These are phyloP conservation scores for Octodon degus DNA, from an alignment of 2,113 vertebrate genomes.

Conservation along the genomic window DNA sequence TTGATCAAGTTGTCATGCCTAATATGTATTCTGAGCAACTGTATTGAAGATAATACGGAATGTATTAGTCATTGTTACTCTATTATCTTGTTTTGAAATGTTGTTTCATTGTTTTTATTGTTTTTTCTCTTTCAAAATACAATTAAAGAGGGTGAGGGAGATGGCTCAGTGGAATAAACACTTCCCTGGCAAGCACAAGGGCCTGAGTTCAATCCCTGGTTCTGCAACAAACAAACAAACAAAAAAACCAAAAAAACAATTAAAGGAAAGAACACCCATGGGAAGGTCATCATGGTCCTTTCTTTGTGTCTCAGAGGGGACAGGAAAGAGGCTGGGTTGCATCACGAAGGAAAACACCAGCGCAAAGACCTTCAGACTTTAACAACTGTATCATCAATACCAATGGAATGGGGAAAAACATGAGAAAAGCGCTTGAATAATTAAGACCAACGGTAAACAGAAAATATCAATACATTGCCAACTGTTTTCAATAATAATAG, in stretches of 20 bases:
- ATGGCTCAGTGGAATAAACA: no score
- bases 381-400: neutral
- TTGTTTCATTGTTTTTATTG: neutral
- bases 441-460: neutral
- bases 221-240: no score
- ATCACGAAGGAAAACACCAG: neutral
- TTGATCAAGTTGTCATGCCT: neutral
- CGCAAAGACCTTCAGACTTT: neutral
- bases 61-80: neutral
- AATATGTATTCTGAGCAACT: neutral
- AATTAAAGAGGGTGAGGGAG: neutral
- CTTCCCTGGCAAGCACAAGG: no score
- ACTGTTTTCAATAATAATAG: conserved; percentile 25
- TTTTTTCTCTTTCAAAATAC: neutral
- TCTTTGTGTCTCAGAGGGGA: neutral
- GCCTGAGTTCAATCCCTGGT: no score
- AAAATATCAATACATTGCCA: neutral
- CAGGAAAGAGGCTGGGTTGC: neutral
- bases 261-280: neutral
- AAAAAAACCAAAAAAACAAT: no score
- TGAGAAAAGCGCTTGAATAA: conserved; percentile 4
- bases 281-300: neutral
- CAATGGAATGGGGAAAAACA: neutral
- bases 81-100: neutral
- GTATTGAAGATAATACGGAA: neutral